Conservation (phyloP, 2,797 vertebrate species). For the Halcyon leucocephala region DNA sequence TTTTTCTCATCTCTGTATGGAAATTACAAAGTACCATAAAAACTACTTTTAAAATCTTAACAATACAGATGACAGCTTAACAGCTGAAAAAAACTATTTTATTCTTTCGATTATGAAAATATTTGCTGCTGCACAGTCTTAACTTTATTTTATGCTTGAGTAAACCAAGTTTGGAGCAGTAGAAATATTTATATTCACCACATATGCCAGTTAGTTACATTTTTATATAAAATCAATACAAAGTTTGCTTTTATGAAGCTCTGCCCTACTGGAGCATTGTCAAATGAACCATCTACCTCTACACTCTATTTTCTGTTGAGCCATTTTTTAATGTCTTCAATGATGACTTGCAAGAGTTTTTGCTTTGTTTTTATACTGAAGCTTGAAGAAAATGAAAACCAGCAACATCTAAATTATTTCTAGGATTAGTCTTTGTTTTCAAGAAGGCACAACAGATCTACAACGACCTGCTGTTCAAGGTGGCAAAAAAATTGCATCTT, state of each 20-base stretch:
- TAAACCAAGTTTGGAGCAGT: background rate
- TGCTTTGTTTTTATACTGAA: background rate
- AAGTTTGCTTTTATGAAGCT: background rate
- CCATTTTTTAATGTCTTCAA: background rate
- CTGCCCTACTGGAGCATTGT: background rate
- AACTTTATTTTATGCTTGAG: background rate
- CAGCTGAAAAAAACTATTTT: background rate
- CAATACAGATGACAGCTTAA: background rate
- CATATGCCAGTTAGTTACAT: background rate
- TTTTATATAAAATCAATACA: background rate
- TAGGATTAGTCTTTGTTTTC: background rate
- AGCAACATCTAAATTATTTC: background rate
- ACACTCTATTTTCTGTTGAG: background rate
- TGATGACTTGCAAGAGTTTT: slow-evolving; percentile 31
- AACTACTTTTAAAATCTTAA: background rate
- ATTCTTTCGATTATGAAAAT: background rate
- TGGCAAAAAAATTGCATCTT: background rate
- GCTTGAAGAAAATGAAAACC: background rate
- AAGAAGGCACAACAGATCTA: background rate
- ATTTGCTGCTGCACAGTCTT: background rate
- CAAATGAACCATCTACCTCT: background rate
- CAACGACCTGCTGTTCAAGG: background rate
- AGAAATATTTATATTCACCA: background rate
- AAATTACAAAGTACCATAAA: background rate
- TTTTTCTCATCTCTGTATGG: background rate